Percentiles rank a stretch among this genome's conserved stretches.
Conservation (phyloP, 2,113 vertebrate species). For the Canis aureus region DNA sequence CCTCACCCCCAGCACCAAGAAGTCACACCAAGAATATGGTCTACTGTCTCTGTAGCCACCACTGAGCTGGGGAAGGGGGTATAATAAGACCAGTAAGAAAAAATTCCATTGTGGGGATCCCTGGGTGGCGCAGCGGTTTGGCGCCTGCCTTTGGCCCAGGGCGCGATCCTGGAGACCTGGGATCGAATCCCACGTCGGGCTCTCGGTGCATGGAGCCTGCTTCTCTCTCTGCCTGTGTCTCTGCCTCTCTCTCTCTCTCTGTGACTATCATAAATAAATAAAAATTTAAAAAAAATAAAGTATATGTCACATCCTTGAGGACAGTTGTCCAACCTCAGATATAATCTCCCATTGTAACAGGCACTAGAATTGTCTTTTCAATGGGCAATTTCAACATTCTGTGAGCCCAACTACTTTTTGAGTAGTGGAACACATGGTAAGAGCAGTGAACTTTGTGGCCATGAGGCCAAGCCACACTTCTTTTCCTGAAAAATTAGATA, state of each 20-base stretch:
- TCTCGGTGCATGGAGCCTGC: no score
- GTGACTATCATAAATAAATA: no score
- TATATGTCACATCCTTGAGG: background rate
- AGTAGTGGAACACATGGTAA: background rate
- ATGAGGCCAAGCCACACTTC: background rate
- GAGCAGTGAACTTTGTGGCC: conserved; percentile 17
- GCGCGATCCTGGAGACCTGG: no score
- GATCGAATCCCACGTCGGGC: no score
- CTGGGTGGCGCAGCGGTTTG: no score
- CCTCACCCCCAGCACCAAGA: background rate
- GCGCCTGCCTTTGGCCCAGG: no score
- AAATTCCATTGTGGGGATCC: background rate
- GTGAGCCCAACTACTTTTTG: background rate
- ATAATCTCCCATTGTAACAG: background rate
- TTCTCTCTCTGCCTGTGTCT: no score
- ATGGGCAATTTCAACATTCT: conserved; percentile 1
- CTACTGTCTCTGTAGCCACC: background rate
- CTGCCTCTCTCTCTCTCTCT: no score
- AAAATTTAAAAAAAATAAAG: background rate
- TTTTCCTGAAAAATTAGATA: conserved; percentile 4
- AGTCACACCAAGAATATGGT: background rate
- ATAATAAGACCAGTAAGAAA: background rate
- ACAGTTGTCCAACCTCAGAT: background rate
- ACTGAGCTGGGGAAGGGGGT: background rate
- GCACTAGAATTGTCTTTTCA: background rate